Evolutionary conservation across 2,797 vertebrate species (phyloP).

Genomic region (Acanthurus leucopareius): DNA sequence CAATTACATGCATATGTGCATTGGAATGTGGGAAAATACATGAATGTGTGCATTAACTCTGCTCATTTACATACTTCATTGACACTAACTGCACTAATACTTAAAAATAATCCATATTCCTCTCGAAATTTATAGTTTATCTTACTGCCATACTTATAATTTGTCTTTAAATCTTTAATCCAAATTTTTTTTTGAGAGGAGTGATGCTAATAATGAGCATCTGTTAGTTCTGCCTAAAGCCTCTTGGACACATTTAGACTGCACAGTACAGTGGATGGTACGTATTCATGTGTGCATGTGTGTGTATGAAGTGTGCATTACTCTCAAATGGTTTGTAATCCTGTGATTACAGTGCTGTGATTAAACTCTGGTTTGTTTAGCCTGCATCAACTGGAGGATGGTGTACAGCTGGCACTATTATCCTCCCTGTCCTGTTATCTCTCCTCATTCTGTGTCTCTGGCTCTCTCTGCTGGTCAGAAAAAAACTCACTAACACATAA

Average conservation of each 20-base stretch:
- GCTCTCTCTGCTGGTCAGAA: conserved; percentile 70
- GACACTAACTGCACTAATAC: background rate
- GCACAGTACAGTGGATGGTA: conserved; percentile 19
- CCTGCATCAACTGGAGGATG: conserved; percentile 57
- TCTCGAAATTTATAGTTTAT: background rate
- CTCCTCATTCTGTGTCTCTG: conserved; percentile 44
- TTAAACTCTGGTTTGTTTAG: conserved; percentile 74
- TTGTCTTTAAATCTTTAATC: conserved; percentile 8
- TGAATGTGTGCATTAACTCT: background rate
- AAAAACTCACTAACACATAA: background rate
- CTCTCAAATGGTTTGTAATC: conserved; percentile 74
- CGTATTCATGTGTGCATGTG: conserved; percentile 12
- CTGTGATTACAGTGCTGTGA: conserved; percentile 78
- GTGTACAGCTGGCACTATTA: conserved; percentile 57
- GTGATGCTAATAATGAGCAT: conserved; percentile 53
- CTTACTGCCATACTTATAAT: conserved; percentile 2
- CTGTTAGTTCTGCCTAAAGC: conserved; percentile 53
- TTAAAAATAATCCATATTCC: conserved; percentile 20
- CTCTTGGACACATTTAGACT: conserved; percentile 20
- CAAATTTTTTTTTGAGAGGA: background rate
- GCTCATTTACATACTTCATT: background rate
- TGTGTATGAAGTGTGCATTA: conserved; percentile 65
- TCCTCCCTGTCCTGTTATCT: conserved; percentile 24
- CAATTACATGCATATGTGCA: too few species aligned
- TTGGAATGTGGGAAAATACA: background rate